Evolutionary conservation across 2,797 vertebrate species (phyloP).

Genomic region (Diceros bicornis): DNA sequence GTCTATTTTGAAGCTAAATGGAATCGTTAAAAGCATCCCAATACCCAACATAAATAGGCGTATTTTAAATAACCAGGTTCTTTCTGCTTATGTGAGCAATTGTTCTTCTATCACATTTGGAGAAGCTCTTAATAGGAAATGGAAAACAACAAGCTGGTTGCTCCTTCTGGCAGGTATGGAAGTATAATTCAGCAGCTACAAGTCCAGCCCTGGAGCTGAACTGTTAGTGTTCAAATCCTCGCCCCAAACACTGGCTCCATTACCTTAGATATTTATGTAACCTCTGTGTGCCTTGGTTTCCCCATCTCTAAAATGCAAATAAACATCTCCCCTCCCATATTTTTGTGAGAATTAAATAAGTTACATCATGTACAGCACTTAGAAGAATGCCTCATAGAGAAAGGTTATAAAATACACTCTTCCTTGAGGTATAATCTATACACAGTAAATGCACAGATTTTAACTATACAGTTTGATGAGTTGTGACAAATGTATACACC

Average conservation of each 20-base stretch:
- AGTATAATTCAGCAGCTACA: not conserved
- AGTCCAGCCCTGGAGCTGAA: not conserved
- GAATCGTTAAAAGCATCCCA: not conserved
- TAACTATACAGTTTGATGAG: not conserved
- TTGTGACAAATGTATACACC: not conserved
- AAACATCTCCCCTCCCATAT: not conserved
- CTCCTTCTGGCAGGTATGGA: not conserved
- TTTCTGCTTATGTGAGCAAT: not conserved
- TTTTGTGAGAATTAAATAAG: conserved; percentile 53
- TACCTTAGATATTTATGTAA: not conserved
- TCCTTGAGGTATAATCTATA: not conserved
- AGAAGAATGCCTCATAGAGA: not conserved
- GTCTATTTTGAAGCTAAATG: conserved; percentile 12
- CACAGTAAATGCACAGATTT: not conserved
- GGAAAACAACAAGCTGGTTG: not conserved
- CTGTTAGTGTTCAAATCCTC: not conserved
- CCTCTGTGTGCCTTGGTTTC: not conserved
- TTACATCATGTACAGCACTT: not conserved
- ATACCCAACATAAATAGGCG: not conserved
- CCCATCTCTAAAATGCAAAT: not conserved
- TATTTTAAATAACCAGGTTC: not conserved
- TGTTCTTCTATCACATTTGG: not conserved
- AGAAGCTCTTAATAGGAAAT: not conserved
- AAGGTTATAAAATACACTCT: not conserved
- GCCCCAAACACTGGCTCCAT: not conserved